phyloP scores from a whole-genome alignment of 2,113 vertebrate genomes.

The Sakesphorus luctuosus region DNA sequence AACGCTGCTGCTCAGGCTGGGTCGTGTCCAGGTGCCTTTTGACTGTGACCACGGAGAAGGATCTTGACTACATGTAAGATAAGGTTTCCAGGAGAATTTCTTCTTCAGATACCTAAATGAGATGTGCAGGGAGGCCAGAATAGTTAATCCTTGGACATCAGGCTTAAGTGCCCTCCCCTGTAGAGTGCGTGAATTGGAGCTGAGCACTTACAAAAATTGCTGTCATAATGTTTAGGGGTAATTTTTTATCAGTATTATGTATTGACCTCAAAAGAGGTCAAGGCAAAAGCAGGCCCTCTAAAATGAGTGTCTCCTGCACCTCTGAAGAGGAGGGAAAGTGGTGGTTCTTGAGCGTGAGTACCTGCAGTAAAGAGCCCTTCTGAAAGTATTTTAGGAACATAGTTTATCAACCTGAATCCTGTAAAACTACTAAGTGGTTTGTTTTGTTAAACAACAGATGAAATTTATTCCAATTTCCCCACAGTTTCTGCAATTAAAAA shows the following conservation, averaged over 20 bases:
- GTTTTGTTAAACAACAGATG: background rate
- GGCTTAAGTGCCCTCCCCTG: background rate
- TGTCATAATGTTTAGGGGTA: background rate
- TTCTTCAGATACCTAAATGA: background rate
- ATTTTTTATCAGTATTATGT: background rate
- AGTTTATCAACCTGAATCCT: background rate
- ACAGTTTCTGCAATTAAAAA: background rate
- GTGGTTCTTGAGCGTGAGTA: background rate
- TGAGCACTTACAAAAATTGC: background rate
- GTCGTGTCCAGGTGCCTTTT: background rate
- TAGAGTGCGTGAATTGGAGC: background rate
- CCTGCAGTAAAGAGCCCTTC: background rate
- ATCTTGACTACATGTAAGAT: background rate
- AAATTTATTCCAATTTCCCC: background rate
- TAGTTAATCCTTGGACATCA: background rate
- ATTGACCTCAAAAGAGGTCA: background rate
- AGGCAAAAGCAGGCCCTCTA: background rate
- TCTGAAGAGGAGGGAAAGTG: background rate
- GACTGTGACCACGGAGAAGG: background rate
- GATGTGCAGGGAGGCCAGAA: background rate
- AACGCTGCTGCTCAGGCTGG: background rate
- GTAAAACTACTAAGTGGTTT: background rate
- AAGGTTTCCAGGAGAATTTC: background rate
- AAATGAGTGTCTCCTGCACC: background rate
- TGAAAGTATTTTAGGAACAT: background rate